These are phyloP conservation scores for Marmota flaviventris DNA, from an alignment of 2,113 vertebrate species.

Conservation along the genomic window DNA sequence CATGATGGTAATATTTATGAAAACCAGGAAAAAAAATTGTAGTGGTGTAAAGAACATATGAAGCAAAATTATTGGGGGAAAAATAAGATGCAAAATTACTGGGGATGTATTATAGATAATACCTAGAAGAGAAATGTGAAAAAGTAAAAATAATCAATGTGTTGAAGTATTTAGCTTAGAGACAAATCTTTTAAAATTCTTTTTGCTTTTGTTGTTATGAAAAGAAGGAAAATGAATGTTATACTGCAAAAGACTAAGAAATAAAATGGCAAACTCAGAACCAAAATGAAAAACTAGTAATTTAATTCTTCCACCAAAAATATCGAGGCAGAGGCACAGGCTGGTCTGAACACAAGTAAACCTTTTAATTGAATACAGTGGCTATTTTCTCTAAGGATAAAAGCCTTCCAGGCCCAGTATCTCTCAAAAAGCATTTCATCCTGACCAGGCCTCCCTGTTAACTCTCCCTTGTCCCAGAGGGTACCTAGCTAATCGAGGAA, in stretches of 20 bases:
- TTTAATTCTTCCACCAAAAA: conserved; percentile 56
- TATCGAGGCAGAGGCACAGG: not conserved
- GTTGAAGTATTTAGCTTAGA: conserved; percentile 31
- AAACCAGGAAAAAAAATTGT: conserved; percentile 6
- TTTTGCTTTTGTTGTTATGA: not conserved
- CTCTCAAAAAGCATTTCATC: not conserved
- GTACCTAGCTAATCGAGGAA: not conserved
- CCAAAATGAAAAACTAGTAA: conserved; percentile 30
- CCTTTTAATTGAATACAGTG: not conserved
- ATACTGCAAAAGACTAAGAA: not conserved
- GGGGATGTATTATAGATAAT: not conserved
- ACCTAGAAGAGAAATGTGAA: not conserved
- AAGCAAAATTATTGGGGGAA: not conserved
- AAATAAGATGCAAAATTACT: not conserved
- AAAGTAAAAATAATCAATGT: conserved; percentile 24
- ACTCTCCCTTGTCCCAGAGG: not conserved
- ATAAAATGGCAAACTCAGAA: conserved; percentile 14
- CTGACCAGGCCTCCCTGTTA: not conserved
- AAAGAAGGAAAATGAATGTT: conserved; percentile 1
- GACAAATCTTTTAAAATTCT: conserved; percentile 16
- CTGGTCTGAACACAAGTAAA: not conserved
- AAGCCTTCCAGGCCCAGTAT: not conserved
- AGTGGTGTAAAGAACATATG: not conserved
- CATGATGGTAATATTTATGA: not conserved
- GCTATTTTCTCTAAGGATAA: conserved; percentile 21